A percentile compares a stretch with the other conserved stretches of the same genome.
These are phyloP conservation scores for Oreortyx pictus DNA, from an alignment of 2,797 vertebrate genomes.

Conservation along the genomic window DNA sequence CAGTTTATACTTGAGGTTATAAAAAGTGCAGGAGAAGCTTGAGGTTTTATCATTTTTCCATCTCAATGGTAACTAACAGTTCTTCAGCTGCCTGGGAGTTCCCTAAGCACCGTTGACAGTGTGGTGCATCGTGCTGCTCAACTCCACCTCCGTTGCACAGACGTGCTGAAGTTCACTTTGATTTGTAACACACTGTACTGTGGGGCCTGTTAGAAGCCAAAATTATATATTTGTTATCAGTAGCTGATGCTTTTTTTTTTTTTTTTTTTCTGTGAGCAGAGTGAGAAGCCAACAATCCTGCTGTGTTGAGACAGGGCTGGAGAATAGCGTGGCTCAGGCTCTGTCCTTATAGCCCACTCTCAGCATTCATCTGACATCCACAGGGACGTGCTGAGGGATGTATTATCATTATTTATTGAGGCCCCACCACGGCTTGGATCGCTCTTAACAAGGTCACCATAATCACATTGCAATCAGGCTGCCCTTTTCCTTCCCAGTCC, in stretches of 20 bases:
- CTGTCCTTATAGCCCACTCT: not conserved
- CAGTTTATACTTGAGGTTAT: not conserved
- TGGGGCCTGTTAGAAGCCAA: not conserved
- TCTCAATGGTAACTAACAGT: not conserved
- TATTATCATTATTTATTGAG: slow-evolving; percentile 65
- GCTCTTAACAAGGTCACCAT: slow-evolving; percentile 68
- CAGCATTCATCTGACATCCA: not conserved
- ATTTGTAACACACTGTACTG: not conserved
- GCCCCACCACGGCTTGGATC: slow-evolving; percentile 31
- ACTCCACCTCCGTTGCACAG: not conserved
- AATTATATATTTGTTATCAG: slow-evolving; percentile 34
- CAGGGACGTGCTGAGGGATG: slow-evolving; percentile 15
- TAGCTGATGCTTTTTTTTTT: not conserved
- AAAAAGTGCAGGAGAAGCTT: not conserved
- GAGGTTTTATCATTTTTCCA: slow-evolving; percentile 8
- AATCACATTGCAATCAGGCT: slow-evolving; percentile 69
- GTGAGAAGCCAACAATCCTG: not conserved
- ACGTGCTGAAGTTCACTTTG: not conserved
- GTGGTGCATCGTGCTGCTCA: not conserved
- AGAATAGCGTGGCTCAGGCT: not conserved
- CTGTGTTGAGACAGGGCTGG: not conserved
- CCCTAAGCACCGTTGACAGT: rapidly evolving
- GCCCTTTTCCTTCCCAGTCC: slow-evolving; percentile 54
- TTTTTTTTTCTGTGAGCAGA: not conserved
- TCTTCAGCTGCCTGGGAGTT: not conserved